Conservation (phyloP, 2,888 invertebrate species). For the Gari tellinella region DNA sequence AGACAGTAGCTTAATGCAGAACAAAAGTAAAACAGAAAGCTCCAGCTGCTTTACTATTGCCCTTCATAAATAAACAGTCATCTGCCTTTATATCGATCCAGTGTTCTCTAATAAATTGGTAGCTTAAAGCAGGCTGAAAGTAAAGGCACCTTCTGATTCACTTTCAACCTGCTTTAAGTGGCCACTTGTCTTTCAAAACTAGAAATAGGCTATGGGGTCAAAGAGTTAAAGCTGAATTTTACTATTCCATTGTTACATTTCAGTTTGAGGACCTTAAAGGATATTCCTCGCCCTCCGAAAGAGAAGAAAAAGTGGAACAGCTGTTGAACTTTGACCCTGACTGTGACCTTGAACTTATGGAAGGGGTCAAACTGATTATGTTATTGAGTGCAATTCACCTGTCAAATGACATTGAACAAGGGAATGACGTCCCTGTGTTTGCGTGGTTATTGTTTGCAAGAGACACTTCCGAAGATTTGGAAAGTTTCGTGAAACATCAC, state of each 20-base stretch:
- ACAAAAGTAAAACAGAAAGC: too few species aligned
- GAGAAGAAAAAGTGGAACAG: slow-evolving; percentile 64
- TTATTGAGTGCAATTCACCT: slow-evolving; percentile 82
- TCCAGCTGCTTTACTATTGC: too few species aligned
- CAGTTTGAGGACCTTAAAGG: slow-evolving; percentile 72
- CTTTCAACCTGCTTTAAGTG: too few species aligned
- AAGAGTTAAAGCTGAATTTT: background rate
- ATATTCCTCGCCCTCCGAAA: slow-evolving; percentile 61
- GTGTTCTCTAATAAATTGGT: too few species aligned
- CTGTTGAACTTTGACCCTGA: slow-evolving; percentile 78
- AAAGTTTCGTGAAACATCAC: slow-evolving; percentile 84
- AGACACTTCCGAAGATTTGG: slow-evolving; percentile 82
- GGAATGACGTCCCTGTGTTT: slow-evolving; percentile 83
- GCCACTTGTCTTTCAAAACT: too few species aligned
- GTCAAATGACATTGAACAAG: slow-evolving; percentile 73
- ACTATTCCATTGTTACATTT: background rate
- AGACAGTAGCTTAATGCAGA: too few species aligned
- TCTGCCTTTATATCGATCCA: too few species aligned
- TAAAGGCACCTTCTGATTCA: too few species aligned
- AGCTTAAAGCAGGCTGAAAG: too few species aligned
- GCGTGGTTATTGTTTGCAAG: slow-evolving; percentile 84
- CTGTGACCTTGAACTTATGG: slow-evolving; percentile 82
- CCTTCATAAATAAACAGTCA: too few species aligned
- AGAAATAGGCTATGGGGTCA: background rate
- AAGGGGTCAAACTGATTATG: slow-evolving; percentile 85